Percentiles rank a stretch among this genome's conserved stretches.
Conservation (phyloP, 1,140 invertebrate genomes). For the Drosophila pachea region DNA sequence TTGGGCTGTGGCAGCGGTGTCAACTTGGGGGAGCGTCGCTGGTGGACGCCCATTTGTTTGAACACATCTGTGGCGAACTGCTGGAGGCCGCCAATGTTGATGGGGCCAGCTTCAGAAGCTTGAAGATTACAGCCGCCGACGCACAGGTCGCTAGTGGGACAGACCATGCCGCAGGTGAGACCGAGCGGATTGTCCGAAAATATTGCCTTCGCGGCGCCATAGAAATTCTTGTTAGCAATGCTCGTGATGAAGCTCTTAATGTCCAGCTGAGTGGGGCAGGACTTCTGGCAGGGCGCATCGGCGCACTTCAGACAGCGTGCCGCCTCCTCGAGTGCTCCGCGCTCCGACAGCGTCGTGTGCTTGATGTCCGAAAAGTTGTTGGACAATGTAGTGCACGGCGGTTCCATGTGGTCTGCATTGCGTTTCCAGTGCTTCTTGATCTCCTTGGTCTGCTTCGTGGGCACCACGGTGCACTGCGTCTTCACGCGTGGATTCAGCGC, state of each 20-base stretch:
- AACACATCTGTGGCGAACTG: constrained; percentile 98
- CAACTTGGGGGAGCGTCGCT: constrained; percentile 87
- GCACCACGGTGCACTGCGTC: constrained; percentile 86
- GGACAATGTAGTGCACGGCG: constrained; percentile 86
- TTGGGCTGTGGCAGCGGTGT: constrained; percentile 81
- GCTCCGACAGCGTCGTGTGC: constrained; percentile 96
- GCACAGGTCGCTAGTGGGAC: constrained; percentile 98
- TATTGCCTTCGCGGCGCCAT: constrained; percentile 97
- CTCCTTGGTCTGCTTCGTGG: constrained; percentile 90
- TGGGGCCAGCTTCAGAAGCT: constrained; percentile 96
- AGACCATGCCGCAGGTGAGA: constrained; percentile 99
- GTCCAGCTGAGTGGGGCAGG: constrained; percentile 98
- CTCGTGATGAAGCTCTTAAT: constrained; percentile 98
- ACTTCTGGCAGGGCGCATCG: constrained; percentile 99
- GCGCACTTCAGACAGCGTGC: constrained; percentile 97
- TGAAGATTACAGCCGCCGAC: constrained; percentile 98
- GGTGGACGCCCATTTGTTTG: constrained; percentile 94
- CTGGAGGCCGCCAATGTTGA: constrained; percentile 98
- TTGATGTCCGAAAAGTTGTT: constrained; percentile 99
- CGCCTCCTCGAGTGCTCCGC: constrained; percentile 94
- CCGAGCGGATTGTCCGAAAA: constrained; percentile 98
- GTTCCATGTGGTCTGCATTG: constrained; percentile 86
- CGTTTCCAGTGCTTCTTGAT: constrained; percentile 97
- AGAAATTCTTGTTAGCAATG: constrained; percentile 98
- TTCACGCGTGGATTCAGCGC: constrained; percentile 90